These are phyloP conservation scores for Tanaodytes sp. DNA, from an alignment of 2,888 invertebrate genomes.

Conservation along the genomic window DNA sequence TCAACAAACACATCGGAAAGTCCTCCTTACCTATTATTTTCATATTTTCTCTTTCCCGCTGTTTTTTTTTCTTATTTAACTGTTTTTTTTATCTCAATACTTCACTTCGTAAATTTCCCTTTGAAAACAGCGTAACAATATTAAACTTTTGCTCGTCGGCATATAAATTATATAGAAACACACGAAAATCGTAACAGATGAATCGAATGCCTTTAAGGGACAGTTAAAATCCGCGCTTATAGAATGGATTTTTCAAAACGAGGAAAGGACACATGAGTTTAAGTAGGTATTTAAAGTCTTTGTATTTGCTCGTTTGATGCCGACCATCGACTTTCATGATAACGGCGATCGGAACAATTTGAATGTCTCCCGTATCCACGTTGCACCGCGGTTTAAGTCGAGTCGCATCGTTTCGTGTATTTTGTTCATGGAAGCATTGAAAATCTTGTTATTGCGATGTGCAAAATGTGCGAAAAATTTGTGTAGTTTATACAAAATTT, in stretches of 20 bases:
- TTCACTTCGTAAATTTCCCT: no score
- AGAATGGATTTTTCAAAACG: conserved; percentile 31
- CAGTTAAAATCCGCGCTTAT: no score
- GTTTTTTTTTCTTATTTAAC: no score
- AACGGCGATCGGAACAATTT: conserved; percentile 3
- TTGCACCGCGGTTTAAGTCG: conserved; percentile 3
- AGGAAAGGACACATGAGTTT: conserved; percentile 39
- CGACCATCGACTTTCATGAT: no score
- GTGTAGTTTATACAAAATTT: conserved; percentile 47
- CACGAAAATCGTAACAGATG: no score
- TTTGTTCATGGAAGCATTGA: conserved; percentile 52
- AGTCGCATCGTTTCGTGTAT: conserved; percentile 31
- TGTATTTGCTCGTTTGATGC: conserved; percentile 7
- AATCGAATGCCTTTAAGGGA: no score
- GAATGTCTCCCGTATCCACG: conserved; percentile 35
- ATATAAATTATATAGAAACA: no score
- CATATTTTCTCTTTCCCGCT: no score
- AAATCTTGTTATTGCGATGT: conserved; percentile 49
- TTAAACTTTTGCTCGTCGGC: no score
- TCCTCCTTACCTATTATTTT: no score
- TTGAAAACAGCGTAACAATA: no score
- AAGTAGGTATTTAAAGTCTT: conserved; percentile 36
- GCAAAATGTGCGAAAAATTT: conserved; percentile 48
- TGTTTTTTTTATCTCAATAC: no score
- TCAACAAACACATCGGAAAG: conserved; percentile 28